These are phyloP conservation scores for Apostichopus japonicus DNA, from an alignment of 35 echinoderm and acorn worm genomes.

Conservation along the genomic window DNA sequence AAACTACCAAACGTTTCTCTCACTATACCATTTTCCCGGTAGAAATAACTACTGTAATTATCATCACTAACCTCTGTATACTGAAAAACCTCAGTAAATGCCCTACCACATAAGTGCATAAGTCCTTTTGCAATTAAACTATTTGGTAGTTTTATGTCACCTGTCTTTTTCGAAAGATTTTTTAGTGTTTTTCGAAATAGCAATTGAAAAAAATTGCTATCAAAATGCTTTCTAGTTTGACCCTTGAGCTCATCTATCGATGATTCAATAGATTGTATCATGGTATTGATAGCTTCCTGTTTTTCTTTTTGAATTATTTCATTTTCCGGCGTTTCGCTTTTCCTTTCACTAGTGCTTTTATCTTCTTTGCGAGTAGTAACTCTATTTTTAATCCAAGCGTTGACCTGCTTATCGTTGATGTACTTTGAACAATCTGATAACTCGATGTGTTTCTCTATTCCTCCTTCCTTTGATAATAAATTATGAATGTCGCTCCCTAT, in stretches of 20 bases:
- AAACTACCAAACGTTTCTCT: not conserved
- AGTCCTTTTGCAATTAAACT: too few species aligned
- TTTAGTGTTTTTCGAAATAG: too few species aligned
- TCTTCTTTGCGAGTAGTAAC: too few species aligned
- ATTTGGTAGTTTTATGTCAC: too few species aligned
- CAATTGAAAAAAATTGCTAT: not conserved
- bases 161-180: too few species aligned
- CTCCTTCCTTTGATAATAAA: slow-evolving; percentile 7
- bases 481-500: slow-evolving; percentile 10
- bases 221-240: not conserved
- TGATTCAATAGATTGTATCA: not conserved
- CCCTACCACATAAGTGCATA: too few species aligned
- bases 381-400: not conserved
- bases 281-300: not conserved
- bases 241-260: not conserved
- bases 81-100: too few species aligned
- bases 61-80: not conserved
- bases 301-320: not conserved
- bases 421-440: not conserved
- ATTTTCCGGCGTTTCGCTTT: not conserved
- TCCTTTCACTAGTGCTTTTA: not conserved
- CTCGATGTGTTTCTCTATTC: slow-evolving; percentile 5
- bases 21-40: not conserved
- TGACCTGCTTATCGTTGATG: slow-evolving; percentile 1
- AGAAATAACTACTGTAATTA: not conserved